These are phyloP conservation scores for Sitobion miscanthi DNA, from an alignment of 1,140 invertebrate species.

Conservation along the genomic window DNA sequence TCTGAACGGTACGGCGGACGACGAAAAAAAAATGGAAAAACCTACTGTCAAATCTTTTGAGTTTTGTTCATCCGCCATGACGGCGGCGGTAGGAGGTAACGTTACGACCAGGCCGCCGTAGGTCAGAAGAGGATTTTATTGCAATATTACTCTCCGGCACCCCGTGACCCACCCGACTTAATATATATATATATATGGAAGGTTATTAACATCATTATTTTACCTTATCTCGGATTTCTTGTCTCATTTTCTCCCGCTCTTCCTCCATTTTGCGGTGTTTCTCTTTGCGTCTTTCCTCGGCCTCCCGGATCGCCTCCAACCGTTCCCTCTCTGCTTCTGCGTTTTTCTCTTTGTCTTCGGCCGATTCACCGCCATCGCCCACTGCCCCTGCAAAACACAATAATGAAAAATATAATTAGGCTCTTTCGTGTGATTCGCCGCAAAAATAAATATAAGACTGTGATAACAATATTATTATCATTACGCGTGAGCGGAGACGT, in stretches of 20 bases:
- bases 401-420: constrained; percentile 7
- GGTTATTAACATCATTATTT: constrained; percentile 56
- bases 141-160: not conserved
- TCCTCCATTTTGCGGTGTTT: constrained; percentile 99
- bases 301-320: constrained; percentile 89
- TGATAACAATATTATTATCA: not conserved
- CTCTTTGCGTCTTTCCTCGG: constrained; percentile 92
- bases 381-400: constrained; percentile 75
- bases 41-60: not conserved
- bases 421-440: not conserved
- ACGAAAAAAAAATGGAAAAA: not conserved
- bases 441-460: not conserved
- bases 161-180: not conserved
- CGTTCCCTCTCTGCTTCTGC: constrained; percentile 94
- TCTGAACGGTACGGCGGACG: not conserved
- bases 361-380: constrained; percentile 83
- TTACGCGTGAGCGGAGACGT: not conserved
- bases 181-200: not conserved
- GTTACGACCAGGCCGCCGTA: not conserved
- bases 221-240: constrained; percentile 97
- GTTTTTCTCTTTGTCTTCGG: constrained; percentile 91
- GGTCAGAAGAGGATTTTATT: not conserved
- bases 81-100: not conserved
- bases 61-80: not conserved
- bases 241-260: constrained; percentile 96